Conservation (phyloP, 2,113 vertebrate species). For the Panurus biarmicus region DNA sequence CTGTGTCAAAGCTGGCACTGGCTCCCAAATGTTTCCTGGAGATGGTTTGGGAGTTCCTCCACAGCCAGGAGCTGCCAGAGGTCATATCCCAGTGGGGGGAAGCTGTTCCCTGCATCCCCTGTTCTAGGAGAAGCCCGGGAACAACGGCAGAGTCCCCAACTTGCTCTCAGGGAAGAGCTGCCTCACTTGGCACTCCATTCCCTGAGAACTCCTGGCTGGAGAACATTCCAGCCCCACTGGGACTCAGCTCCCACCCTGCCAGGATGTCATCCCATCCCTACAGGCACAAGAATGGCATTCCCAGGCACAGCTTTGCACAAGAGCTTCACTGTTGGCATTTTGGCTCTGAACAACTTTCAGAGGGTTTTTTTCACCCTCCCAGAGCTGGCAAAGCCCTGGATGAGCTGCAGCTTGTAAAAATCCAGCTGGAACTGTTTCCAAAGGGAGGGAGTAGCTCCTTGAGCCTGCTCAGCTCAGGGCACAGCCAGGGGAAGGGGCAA, state of each 20-base stretch:
- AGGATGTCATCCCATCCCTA: fast-evolving
- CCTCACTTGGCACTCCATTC: neutral
- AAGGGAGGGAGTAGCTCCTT: neutral
- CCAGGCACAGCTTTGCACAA: neutral
- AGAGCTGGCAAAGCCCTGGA: fast-evolving
- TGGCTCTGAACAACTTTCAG: neutral
- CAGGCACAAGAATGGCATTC: fast-evolving
- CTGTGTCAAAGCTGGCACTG: neutral
- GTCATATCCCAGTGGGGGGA: neutral
- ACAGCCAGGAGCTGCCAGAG: neutral
- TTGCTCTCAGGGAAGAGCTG: neutral
- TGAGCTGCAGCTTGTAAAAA: neutral
- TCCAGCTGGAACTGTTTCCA: neutral
- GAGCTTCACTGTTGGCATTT: fast-evolving
- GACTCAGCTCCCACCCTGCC: neutral
- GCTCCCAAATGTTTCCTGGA: fast-evolving
- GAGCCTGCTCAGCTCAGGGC: neutral
- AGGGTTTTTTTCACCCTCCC: neutral
- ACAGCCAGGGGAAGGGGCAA: neutral
- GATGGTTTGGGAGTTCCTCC: neutral
- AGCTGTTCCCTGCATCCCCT: neutral
- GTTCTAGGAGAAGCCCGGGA: neutral
- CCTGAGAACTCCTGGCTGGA: neutral
- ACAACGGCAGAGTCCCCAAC: neutral
- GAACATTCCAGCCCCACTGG: neutral